Evolutionary conservation across 1,140 invertebrate genomes (phyloP).

Genomic region (Drosophila rhopaloa): DNA sequence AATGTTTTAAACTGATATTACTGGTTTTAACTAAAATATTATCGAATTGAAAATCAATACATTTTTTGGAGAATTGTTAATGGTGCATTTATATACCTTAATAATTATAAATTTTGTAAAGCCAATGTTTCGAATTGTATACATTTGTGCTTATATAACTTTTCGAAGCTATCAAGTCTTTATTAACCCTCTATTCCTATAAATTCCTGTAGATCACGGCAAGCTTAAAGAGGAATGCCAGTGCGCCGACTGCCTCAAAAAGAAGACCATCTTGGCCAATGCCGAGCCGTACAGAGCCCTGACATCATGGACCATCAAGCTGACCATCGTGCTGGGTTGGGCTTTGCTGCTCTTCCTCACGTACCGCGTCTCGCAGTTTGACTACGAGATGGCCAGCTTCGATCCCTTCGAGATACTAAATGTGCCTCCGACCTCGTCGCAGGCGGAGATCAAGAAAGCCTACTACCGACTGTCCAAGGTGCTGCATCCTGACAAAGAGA

Average conservation of each 20-base stretch:
- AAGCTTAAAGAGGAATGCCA: constrained; percentile 91
- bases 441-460: constrained; percentile 96
- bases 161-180: no score
- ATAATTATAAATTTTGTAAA: no score
- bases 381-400: constrained; percentile 99
- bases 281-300: constrained; percentile 94
- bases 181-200: not conserved
- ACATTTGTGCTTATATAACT: no score
- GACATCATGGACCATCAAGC: constrained; percentile 89
- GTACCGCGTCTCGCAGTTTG: constrained; percentile 98
- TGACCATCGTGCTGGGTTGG: constrained; percentile 94
- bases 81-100: no score
- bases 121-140: no score
- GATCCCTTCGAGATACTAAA: constrained; percentile 99
- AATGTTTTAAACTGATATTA: no score
- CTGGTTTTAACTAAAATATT: no score
- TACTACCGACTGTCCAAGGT: constrained; percentile 97
- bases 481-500: constrained; percentile 98
- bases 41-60: no score
- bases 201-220: constrained; percentile 87
- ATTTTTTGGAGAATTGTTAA: no score
- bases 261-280: constrained; percentile 91
- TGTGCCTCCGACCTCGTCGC: constrained; percentile 92
- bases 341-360: constrained; percentile 93
- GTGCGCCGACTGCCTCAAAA: constrained; percentile 94